Evolutionary conservation across 2,888 invertebrate genomes (phyloP).

Genomic region (Eudasyphora cyanicolor): DNA sequence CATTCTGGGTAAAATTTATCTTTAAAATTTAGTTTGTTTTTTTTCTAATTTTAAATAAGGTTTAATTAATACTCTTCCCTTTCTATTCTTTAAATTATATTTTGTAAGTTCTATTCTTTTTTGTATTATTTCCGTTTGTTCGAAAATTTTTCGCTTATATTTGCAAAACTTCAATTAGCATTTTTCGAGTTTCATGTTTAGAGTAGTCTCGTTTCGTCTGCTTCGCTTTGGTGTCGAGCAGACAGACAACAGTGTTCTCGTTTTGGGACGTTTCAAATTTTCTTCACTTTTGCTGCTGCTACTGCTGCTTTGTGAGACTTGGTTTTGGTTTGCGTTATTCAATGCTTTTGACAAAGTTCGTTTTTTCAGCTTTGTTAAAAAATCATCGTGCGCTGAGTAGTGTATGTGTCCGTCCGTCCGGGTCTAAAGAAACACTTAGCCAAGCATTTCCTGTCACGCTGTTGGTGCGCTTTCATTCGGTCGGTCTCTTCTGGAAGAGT

Average conservation of each 20-base stretch:
- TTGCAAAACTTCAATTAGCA: constrained; percentile 37
- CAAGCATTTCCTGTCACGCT: constrained; percentile 65
- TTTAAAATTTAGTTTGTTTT: too few species aligned
- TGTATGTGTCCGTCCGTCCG: background rate
- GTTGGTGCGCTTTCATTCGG: background rate
- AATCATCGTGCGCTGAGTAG: background rate
- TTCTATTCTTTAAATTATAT: too few species aligned
- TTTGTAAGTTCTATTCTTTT: background rate
- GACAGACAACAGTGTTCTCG: background rate
- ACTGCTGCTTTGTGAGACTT: background rate
- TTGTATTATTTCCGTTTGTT: background rate
- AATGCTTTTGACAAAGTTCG: background rate
- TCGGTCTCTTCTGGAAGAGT: constrained; percentile 43
- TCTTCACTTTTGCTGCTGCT: constrained; percentile 34
- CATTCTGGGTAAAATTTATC: too few species aligned
- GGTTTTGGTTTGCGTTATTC: background rate
- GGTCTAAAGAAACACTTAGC: constrained; percentile 49
- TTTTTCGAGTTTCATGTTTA: background rate
- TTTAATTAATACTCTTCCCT: background rate
- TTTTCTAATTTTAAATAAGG: background rate
- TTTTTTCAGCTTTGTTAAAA: background rate
- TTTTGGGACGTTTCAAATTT: constrained; percentile 28
- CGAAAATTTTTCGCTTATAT: constrained; percentile 20
- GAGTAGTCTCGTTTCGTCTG: background rate
- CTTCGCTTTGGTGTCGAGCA: background rate